Evolutionary conservation across 2,888 invertebrate species (phyloP).

Genomic region (Agelastica alni): DNA sequence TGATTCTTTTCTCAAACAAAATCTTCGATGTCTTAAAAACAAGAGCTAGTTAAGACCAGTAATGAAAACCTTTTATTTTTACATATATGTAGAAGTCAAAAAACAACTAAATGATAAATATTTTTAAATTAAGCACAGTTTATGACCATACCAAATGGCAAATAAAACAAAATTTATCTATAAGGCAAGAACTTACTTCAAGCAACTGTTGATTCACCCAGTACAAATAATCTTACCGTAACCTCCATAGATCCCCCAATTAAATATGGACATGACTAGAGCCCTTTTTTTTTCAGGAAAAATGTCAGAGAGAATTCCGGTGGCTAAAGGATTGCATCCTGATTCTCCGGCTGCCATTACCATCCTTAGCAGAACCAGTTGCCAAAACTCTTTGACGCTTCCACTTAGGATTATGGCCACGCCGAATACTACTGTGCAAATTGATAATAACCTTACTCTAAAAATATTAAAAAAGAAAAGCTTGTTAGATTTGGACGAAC

Average conservation of each 20-base stretch:
- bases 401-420: slow-evolving; percentile 86
- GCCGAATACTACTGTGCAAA: slow-evolving; percentile 81
- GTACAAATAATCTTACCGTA: slow-evolving; percentile 74
- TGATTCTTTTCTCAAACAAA: no score
- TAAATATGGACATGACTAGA: slow-evolving; percentile 88
- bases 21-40: no score
- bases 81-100: no score
- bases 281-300: slow-evolving; percentile 82
- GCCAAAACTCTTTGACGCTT: slow-evolving; percentile 85
- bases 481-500: no score
- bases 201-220: no score
- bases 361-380: slow-evolving; percentile 71
- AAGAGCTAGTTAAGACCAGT: no score
- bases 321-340: slow-evolving; percentile 85
- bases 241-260: slow-evolving; percentile 95
- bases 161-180: not conserved
- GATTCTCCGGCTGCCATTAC: slow-evolving; percentile 66
- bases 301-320: slow-evolving; percentile 80
- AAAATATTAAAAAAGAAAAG: no score
- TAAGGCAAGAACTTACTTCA: no score
- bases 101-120: no score
- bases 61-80: no score
- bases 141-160: not conserved
- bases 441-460: slow-evolving; percentile 72
- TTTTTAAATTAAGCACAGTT: not conserved